Percentiles rank a stretch among this genome's conserved stretches.
Conservation (phyloP, 2,113 vertebrate genomes). For the Hippocampus guttulatus region DNA sequence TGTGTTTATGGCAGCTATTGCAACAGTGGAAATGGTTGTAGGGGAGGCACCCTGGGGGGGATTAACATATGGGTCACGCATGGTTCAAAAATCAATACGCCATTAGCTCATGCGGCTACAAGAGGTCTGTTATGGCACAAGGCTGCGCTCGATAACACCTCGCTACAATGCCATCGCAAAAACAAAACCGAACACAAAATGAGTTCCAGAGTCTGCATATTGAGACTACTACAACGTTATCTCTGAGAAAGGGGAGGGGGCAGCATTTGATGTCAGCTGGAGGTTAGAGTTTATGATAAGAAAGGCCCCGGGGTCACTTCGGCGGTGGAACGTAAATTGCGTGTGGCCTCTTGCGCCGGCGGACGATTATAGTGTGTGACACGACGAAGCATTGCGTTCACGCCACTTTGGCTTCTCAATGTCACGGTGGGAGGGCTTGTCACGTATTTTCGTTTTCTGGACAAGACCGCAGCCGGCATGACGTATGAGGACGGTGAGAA, state of each 20-base stretch:
- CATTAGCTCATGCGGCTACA: slow-evolving; percentile 58
- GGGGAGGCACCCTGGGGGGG: slow-evolving; percentile 40
- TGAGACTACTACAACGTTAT: slow-evolving; percentile 65
- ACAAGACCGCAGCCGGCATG: slow-evolving; percentile 52
- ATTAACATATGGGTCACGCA: slow-evolving; percentile 58
- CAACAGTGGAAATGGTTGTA: slow-evolving; percentile 58
- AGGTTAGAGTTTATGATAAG: slow-evolving; percentile 79
- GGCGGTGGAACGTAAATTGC: slow-evolving; percentile 69
- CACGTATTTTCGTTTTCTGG: slow-evolving; percentile 71
- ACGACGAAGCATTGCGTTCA: slow-evolving; percentile 34
- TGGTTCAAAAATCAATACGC: slow-evolving; percentile 64
- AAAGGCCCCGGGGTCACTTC: slow-evolving; percentile 62
- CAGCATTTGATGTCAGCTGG: slow-evolving; percentile 64
- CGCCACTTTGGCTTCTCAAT: slow-evolving; percentile 67
- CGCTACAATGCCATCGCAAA: slow-evolving; percentile 22
- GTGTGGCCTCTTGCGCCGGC: slow-evolving; percentile 56
- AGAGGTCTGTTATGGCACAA: slow-evolving; percentile 44
- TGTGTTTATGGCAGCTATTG: slow-evolving; percentile 40
- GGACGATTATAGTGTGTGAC: slow-evolving; percentile 59
- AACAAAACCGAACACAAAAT: slow-evolving; percentile 28
- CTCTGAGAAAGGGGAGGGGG: slow-evolving; percentile 20
- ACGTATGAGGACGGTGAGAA: slow-evolving; percentile 25
- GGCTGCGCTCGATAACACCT: slow-evolving; percentile 52
- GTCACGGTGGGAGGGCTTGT: slow-evolving; percentile 61
- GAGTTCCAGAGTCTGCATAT: slow-evolving; percentile 40